Base-by-base conservation (phyloP, 2,113 vertebrate species). In the Turnix velox region DNA sequence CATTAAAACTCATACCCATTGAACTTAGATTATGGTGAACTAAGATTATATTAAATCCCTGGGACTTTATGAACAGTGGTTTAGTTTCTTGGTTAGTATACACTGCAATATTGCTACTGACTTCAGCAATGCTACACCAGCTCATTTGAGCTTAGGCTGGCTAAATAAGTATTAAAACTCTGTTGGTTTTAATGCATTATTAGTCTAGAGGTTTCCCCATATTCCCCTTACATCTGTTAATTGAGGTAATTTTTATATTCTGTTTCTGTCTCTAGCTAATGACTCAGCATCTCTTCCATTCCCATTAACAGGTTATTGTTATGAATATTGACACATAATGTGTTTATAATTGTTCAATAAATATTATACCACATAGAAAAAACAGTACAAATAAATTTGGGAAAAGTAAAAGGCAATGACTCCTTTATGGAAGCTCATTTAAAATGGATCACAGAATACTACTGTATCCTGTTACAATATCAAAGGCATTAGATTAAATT, bases 161-260 rank as follows among this genome's bases (percentile, higher is more conserved):
- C 37, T 90, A 87, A 54, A 14, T 37, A 95, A 80, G 71, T 90
- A 95, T 91, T 95, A 85, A 83, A 92, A 88, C 83, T 84, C 39
- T 51, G 49, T 76, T 75, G 10, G 7, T 72, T 65, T 85, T 88
- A 61, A 91, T 84, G 81, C 40, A 81, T 67, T 95, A 78, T 72
- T 95, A 94, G 66, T 80, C 67, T 95, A 94, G 93, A 97, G 78
- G 86, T 87, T 97, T 95, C 39, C 28, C 87, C 63, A 76, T 94
- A 94, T 95, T 94, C 80, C 54, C 87, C 94, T 84, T 87, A 96
- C 90, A 97, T 96, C 74, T 94, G 59, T 68, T 89, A 93, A 97
- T 93, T 96, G 84, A 96, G 46, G 83, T 96, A 90, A 86, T 93
- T 92, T 93, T 94, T 94, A 92, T 87, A 96, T 84, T 73, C 92